Conservation (phyloP, 2,113 vertebrate genomes). For the Nipponia nippon region DNA sequence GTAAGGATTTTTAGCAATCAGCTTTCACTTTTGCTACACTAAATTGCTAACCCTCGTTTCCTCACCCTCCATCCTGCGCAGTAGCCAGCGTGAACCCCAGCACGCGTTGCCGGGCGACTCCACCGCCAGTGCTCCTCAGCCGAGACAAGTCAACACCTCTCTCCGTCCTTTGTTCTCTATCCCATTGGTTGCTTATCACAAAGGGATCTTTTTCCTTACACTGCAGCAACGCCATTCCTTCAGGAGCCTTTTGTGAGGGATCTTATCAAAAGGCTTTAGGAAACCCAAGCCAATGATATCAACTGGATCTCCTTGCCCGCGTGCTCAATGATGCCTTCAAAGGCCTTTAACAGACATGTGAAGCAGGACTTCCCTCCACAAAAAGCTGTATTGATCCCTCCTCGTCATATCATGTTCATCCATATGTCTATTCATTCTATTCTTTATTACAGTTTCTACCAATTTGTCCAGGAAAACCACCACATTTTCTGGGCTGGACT, state of each 20-base stretch:
- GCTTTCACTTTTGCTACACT: not conserved
- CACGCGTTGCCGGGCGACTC: not conserved
- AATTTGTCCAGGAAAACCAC: not conserved
- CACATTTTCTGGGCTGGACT: not conserved
- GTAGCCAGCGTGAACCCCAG: not conserved
- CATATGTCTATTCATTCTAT: not conserved
- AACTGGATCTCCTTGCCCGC: not conserved
- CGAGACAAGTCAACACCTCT: not conserved
- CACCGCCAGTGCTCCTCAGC: accelerated
- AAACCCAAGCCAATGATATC: not conserved
- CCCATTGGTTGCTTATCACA: not conserved
- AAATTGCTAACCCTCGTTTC: not conserved
- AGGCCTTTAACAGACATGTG: not conserved
- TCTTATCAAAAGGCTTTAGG: not conserved
- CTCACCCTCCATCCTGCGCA: too few relatives aligned
- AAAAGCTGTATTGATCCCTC: not conserved
- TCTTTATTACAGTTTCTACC: not conserved
- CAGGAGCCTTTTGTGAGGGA: not conserved
- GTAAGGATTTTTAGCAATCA: not conserved
- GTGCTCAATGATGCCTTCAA: not conserved
- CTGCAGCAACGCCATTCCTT: not conserved
- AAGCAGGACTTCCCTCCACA: not conserved
- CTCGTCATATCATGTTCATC: not conserved
- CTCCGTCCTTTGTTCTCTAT: not conserved
- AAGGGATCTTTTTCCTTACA: not conserved